Evolutionary conservation across 2,113 vertebrate species (phyloP).

Genomic region (Sakesphorus luctuosus): DNA sequence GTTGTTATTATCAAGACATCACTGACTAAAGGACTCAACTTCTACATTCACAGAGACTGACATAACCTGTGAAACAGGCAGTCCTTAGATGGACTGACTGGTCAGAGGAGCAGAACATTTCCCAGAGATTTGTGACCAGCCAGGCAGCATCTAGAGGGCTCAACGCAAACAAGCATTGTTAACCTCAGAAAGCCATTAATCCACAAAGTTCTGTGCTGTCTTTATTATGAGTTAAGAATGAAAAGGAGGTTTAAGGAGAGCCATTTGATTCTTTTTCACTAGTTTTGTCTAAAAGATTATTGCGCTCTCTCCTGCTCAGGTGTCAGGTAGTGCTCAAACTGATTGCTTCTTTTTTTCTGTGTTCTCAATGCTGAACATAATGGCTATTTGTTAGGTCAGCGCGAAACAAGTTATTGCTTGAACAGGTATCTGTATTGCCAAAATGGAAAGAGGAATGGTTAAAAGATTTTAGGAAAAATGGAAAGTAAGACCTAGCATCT

Average conservation of each 20-base stretch:
- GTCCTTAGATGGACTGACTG: not conserved
- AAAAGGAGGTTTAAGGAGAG: not conserved
- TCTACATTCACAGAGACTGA: not conserved
- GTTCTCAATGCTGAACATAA: not conserved
- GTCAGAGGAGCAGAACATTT: not conserved
- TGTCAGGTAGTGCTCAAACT: not conserved
- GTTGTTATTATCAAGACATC: not conserved
- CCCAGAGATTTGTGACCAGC: not conserved
- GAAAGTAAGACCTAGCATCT: not conserved
- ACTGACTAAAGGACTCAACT: not conserved
- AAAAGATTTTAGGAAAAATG: not conserved
- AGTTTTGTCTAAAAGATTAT: not conserved
- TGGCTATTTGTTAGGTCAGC: not conserved
- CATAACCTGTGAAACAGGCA: not conserved
- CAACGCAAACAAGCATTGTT: not conserved
- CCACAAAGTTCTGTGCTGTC: not conserved
- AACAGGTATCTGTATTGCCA: not conserved
- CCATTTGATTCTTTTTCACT: not conserved
- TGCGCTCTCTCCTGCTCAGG: not conserved
- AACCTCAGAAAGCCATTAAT: not conserved
- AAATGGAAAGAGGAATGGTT: not conserved
- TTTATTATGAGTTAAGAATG: not conserved
- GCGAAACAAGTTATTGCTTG: not conserved
- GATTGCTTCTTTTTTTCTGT: not conserved
- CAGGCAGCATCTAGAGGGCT: not conserved